Percentiles rank a stretch among this genome's conserved stretches.
These are phyloP conservation scores for Euphydryas editha DNA, from an alignment of 2,888 invertebrate species.

Conservation along the genomic window DNA sequence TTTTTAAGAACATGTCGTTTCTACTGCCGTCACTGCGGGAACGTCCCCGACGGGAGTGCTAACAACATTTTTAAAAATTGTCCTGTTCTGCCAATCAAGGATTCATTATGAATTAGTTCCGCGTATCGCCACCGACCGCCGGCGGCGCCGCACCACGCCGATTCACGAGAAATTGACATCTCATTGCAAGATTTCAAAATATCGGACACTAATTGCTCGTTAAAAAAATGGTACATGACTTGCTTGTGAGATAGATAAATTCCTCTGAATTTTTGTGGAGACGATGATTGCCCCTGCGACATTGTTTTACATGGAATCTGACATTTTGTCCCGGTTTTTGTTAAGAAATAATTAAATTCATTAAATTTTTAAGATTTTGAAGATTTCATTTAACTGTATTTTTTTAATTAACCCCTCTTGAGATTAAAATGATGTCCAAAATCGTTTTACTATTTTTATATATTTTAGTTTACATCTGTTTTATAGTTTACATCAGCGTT, in stretches of 20 bases:
- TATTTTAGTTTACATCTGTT: no score
- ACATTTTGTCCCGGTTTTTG: background rate
- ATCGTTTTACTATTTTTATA: background rate
- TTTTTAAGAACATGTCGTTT: constrained; percentile 25
- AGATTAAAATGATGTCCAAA: background rate
- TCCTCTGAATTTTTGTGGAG: constrained; percentile 30
- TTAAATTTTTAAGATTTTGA: constrained; percentile 7
- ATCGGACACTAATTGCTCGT: constrained; percentile 37
- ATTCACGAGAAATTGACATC: constrained; percentile 41
- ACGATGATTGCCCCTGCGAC: constrained; percentile 25
- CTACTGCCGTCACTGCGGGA: constrained; percentile 21
- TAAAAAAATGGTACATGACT: constrained; percentile 39
- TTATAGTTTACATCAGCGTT: no score
- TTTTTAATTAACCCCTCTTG: background rate
- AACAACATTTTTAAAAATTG: constrained; percentile 39
- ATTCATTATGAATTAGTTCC: constrained; percentile 55
- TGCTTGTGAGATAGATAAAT: constrained; percentile 37
- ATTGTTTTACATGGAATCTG: constrained; percentile 17
- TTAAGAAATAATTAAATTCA: constrained; percentile 1
- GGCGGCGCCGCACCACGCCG: constrained; percentile 40
- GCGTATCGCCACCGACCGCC: constrained; percentile 44
- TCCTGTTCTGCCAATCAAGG: constrained; percentile 35
- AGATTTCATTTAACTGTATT: constrained; percentile 6
- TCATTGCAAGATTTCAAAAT: constrained; percentile 39
- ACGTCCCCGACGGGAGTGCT: constrained; percentile 33